These are phyloP conservation scores for Aulostomus chinensis DNA, from an alignment of 2,797 vertebrate genomes.

Conservation along the genomic window DNA sequence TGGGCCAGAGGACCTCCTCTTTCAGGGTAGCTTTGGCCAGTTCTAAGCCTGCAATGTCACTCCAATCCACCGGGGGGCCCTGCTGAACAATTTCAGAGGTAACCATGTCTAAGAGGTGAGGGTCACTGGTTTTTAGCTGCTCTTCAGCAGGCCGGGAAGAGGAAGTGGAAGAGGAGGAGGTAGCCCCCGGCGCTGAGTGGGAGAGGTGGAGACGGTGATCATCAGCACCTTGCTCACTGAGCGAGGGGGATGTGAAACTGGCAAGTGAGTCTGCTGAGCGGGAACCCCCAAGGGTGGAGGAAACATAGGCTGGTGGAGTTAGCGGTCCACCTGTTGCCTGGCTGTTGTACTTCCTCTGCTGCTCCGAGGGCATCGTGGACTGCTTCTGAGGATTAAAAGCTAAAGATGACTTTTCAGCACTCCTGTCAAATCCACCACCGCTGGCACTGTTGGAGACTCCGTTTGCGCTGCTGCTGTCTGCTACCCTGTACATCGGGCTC, in stretches of 20 bases:
- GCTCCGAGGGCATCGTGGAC: slow-evolving; percentile 89
- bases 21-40: slow-evolving; percentile 94
- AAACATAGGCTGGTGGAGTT: slow-evolving; percentile 90
- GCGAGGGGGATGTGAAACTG: slow-evolving; percentile 88
- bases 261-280: slow-evolving; percentile 89
- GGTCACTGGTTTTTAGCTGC: slow-evolving; percentile 95
- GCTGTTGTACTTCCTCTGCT: slow-evolving; percentile 92
- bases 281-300: slow-evolving; percentile 86
- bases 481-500: slow-evolving; percentile 94
- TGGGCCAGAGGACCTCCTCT: slow-evolving; percentile 98
- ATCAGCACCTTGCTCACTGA: slow-evolving; percentile 86
- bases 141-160: slow-evolving; percentile 90
- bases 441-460: slow-evolving; percentile 69
- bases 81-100: slow-evolving; percentile 97
- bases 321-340: slow-evolving; percentile 86
- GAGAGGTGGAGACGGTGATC: slow-evolving; percentile 90
- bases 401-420: slow-evolving; percentile 88
- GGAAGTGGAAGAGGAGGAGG: slow-evolving; percentile 87
- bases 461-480: slow-evolving; percentile 90
- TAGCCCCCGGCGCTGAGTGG: slow-evolving; percentile 84
- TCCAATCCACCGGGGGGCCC: slow-evolving; percentile 96
- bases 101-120: slow-evolving; percentile 95
- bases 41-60: slow-evolving; percentile 95
- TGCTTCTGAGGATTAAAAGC: slow-evolving; percentile 94
- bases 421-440: slow-evolving; percentile 86